Conservation (phyloP, 2,113 vertebrate species). For the Rhadina sibilatrix region DNA sequence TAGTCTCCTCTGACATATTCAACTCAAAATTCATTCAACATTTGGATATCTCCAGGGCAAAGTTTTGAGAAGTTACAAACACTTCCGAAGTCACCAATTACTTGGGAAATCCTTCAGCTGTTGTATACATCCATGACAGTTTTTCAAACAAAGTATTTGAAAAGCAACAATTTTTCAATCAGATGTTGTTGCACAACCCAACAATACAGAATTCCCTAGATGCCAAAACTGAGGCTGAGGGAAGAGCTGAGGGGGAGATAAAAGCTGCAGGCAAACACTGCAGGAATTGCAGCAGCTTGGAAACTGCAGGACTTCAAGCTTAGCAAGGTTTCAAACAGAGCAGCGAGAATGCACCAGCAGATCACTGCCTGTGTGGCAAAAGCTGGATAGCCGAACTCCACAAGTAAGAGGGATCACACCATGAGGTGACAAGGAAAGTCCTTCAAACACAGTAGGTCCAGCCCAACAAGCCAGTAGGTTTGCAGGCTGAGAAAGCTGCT, state of each 20-base stretch:
- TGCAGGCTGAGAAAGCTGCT: neutral
- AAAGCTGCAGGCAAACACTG: neutral
- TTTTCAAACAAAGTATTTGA: neutral
- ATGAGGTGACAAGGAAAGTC: rapidly evolving
- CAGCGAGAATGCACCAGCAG: rapidly evolving
- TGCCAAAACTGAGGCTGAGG: neutral
- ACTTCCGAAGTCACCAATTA: neutral
- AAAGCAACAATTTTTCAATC: neutral
- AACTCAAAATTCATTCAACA: neutral
- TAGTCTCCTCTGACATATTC: neutral
- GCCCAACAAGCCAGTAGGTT: neutral
- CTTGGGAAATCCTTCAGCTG: neutral
- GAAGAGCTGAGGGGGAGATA: neutral
- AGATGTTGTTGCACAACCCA: neutral
- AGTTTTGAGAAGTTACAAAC: neutral
- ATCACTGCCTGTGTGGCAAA: neutral
- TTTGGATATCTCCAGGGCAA: neutral
- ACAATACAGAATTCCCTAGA: neutral
- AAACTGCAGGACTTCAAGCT: neutral
- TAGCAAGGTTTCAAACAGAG: neutral
- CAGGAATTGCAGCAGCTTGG: neutral
- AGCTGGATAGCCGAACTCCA: rapidly evolving
- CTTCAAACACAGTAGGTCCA: rapidly evolving
- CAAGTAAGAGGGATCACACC: rapidly evolving
- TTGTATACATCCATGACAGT: rapidly evolving